Conservation (phyloP, 2,113 vertebrate genomes). For the Elaphurus davidianus region DNA sequence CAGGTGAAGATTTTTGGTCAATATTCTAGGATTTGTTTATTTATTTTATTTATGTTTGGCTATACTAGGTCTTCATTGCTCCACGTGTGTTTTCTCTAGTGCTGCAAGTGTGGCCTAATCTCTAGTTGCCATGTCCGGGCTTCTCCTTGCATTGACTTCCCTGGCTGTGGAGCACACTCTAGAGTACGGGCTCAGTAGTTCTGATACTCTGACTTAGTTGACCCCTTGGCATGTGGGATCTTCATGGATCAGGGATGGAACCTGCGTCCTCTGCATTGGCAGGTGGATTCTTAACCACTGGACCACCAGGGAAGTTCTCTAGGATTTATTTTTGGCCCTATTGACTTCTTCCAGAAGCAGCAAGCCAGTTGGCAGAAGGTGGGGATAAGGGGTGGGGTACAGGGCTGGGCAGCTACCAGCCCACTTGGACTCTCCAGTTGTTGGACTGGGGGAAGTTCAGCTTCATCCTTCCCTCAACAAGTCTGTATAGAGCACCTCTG, state of each 20-base stretch:
- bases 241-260: neutral
- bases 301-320: neutral
- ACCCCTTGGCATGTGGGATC: neutral
- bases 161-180: accelerated
- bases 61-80: neutral
- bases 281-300: neutral
- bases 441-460: too few relatives aligned
- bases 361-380: neutral
- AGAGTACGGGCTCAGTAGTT: neutral
- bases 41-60: neutral
- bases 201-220: neutral
- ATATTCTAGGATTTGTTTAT: neutral
- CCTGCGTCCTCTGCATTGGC: neutral
- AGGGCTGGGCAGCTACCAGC: neutral
- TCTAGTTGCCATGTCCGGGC: accelerated
- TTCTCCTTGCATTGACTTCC: neutral
- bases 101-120: neutral
- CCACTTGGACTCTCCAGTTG: accelerated
- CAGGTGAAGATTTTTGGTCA: neutral
- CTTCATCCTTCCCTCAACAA: neutral
- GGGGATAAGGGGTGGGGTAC: too few relatives aligned
- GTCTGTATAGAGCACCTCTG: neutral
- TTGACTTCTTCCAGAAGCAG: neutral
- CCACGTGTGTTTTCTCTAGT: accelerated
- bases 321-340: neutral